These are phyloP conservation scores for Phalanger gymnotis DNA, from an alignment of 2,797 vertebrate species.

Conservation along the genomic window DNA sequence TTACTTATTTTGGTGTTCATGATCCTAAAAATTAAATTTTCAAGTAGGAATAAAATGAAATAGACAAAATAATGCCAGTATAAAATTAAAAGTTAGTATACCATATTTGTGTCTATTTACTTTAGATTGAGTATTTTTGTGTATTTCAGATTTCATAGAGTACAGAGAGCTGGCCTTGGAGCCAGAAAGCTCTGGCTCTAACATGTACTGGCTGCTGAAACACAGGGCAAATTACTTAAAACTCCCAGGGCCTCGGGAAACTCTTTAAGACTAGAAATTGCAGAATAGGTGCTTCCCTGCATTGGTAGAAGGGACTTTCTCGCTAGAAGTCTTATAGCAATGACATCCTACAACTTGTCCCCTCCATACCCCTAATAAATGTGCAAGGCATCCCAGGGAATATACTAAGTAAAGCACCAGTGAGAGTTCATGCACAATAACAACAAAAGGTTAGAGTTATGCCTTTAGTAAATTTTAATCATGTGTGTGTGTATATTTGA, in stretches of 20 bases:
- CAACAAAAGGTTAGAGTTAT: neutral
- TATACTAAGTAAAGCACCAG: neutral
- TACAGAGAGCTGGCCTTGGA: neutral
- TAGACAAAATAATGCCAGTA: neutral
- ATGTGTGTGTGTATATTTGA: neutral
- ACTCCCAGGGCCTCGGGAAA: neutral
- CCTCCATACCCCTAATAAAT: neutral
- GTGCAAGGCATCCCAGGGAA: neutral
- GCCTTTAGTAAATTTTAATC: neutral
- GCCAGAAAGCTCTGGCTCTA: neutral
- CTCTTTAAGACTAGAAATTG: neutral
- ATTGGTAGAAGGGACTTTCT: neutral
- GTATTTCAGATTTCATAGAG: neutral
- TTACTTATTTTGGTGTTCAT: neutral
- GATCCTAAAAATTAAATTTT: neutral
- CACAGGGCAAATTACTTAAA: neutral
- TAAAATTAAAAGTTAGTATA: neutral
- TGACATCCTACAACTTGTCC: neutral
- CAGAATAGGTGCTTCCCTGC: neutral
- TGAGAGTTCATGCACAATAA: neutral
- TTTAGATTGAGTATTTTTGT: too few species aligned
- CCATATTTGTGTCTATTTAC: neutral
- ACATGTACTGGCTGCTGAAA: neutral
- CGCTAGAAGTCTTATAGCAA: neutral
- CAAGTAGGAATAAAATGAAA: neutral